Evolutionary conservation across 1,140 invertebrate species (phyloP).

Genomic region (Homarus americanus): DNA sequence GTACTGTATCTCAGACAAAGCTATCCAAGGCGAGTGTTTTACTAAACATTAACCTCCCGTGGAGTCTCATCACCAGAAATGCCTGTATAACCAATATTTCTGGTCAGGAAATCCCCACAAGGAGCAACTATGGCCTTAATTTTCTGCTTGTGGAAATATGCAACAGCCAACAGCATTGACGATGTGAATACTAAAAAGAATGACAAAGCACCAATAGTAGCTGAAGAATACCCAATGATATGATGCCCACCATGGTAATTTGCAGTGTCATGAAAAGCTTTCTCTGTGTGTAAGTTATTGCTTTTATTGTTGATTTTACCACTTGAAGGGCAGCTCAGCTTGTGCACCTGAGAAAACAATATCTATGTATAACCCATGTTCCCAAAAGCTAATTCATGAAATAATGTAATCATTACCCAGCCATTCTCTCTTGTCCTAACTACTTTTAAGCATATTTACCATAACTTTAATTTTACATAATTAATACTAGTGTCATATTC

Average conservation of each 20-base stretch:
- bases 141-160: conserved; percentile 59
- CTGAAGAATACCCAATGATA: conserved; percentile 41
- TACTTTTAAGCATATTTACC: no score
- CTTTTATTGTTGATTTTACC: not conserved
- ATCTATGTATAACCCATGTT: no score
- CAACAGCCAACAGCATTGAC: conserved; percentile 61
- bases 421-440: no score
- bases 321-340: not conserved
- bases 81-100: conserved; percentile 71
- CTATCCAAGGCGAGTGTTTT: no score
- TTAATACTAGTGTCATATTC: no score
- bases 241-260: not conserved
- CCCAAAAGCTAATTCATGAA: no score
- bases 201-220: conserved; percentile 54
- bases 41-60: conserved; percentile 68
- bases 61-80: conserved; percentile 66
- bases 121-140: conserved; percentile 41
- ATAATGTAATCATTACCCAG: no score
- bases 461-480: no score
- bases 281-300: not conserved
- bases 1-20: no score
- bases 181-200: conserved; percentile 66
- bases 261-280: not conserved
- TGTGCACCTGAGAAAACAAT: conserved; percentile 22
- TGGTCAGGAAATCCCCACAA: conserved; percentile 65